Conservation (phyloP, 2,113 vertebrate species). For the Hoplias malabaricus region DNA sequence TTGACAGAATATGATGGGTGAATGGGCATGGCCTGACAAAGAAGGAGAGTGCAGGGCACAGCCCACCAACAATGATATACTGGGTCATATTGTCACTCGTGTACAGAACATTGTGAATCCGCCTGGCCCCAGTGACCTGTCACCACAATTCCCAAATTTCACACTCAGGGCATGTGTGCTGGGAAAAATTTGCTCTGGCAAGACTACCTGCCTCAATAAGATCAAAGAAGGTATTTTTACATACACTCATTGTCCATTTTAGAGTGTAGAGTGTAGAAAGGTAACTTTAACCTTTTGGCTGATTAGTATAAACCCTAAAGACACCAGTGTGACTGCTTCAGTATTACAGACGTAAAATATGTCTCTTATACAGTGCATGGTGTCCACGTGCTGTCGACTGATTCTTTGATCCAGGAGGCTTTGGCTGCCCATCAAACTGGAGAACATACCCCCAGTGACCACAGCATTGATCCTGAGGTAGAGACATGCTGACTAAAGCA, state of each 20-base stretch:
- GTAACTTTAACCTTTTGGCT: no score
- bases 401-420: constrained; percentile 77
- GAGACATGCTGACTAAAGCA: neutral
- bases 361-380: constrained; percentile 71
- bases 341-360: no score
- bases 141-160: constrained; percentile 67
- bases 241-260: no score
- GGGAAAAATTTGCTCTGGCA: constrained; percentile 87
- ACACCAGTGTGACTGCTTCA: no score
- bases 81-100: constrained; percentile 81
- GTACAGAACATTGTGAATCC: constrained; percentile 73
- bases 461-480: neutral
- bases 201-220: constrained; percentile 79
- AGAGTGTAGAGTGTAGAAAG: no score
- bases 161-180: constrained; percentile 84
- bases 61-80: constrained; percentile 76
- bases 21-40: constrained; percentile 82
- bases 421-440: constrained; percentile 70
- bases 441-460: constrained; percentile 11
- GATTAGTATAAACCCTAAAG: no score
- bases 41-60: constrained; percentile 66
- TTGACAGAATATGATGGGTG: constrained; percentile 85
- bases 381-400: constrained; percentile 76
- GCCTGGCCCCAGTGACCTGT: constrained; percentile 45
- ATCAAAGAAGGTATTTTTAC: constrained; percentile 77